phyloP scores from a whole-genome alignment of 2,113 vertebrate genomes.

The Chaenocephalus aceratus region DNA sequence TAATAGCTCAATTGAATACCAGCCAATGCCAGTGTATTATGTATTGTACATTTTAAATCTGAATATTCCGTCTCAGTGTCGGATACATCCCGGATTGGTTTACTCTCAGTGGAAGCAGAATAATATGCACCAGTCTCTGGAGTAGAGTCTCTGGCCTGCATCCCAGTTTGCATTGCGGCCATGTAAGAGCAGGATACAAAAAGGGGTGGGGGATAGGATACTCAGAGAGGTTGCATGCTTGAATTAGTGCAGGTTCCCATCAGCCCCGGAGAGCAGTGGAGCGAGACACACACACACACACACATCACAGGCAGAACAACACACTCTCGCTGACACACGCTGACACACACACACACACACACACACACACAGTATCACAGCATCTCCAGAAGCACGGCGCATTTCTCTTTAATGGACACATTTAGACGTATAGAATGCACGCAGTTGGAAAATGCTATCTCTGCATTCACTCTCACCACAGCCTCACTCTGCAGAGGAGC shows the following conservation, averaged over 20 bases:
- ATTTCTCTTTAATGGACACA: conserved; percentile 33
- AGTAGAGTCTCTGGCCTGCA: conserved; percentile 23
- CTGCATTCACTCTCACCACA: conserved; percentile 57
- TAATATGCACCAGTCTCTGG: conserved; percentile 13
- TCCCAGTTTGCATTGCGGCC: conserved; percentile 18
- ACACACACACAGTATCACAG: too few relatives aligned
- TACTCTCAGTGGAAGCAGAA: neutral
- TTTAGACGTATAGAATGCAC: conserved; percentile 43
- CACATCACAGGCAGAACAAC: conserved; percentile 34
- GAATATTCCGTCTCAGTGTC: conserved; percentile 13
- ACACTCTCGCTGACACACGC: neutral
- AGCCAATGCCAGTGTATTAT: neutral
- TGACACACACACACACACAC: conserved; percentile 5
- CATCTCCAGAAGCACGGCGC: conserved; percentile 9
- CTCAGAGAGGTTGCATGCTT: conserved; percentile 43
- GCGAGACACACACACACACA: conserved; percentile 45
- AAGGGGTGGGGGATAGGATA: conserved; percentile 34
- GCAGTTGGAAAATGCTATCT: conserved; percentile 36
- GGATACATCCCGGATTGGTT: conserved; percentile 9
- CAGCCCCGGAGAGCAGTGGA: conserved; percentile 55
- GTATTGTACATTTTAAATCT: neutral
- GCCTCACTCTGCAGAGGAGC: conserved; percentile 53
- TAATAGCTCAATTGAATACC: neutral
- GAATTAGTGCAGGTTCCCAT: conserved; percentile 74
- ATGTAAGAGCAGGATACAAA: conserved; percentile 30